Evolutionary conservation across 2,797 vertebrate species (phyloP), one percentile per base, ranked within the genome.

Genomic region (Neosalanx taihuensis): DNA sequence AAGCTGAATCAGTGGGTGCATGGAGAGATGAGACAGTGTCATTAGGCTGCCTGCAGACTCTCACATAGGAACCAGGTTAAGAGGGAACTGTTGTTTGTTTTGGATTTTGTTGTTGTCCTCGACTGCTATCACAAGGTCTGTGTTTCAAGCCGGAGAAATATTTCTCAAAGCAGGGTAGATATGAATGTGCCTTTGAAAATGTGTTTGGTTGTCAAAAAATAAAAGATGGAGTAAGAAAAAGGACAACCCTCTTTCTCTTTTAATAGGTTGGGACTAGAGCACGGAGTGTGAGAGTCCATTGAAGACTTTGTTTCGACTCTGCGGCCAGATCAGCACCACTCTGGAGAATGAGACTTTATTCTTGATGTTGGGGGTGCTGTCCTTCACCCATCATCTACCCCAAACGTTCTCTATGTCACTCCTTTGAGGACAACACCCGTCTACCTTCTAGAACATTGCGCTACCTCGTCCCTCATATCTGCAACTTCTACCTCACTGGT

Each of bases 391-490:
- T 30, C 53, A 20, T 12, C 10, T 13, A 12, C n/a, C 51, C 18
- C n/a, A 51, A 20, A 30, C n/a, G 6, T 23, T 23, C 18, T 26
- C 26, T 37, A 46, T 18, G 18, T 64, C 33, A 13, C 35, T 35
- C 63, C 33, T 56, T 17, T 56, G 6, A n/a, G n/a, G 18, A 5
- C 51, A 46, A 46, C 41, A 12, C 41, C 10, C 9, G 12, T 46
- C 41, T 13, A 13, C 41, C 41, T 46, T n/a, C 15, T 56, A n/a
- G 51, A 17, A n/a, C 18, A 17, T 56, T n/a, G 18, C 18, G n/a
- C 77, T 82, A 81, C 86, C 74, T 84, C 83, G 69, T 29, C 65
- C 49, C 46, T 67, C 7, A 51, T 56, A 65, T 31, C 33, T 10
- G 1, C 67, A n/a, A 57, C 63, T 53, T 37, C 13, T 13, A 23